Conservation (phyloP, 2,113 vertebrate genomes). For the Semnornis frantzii region DNA sequence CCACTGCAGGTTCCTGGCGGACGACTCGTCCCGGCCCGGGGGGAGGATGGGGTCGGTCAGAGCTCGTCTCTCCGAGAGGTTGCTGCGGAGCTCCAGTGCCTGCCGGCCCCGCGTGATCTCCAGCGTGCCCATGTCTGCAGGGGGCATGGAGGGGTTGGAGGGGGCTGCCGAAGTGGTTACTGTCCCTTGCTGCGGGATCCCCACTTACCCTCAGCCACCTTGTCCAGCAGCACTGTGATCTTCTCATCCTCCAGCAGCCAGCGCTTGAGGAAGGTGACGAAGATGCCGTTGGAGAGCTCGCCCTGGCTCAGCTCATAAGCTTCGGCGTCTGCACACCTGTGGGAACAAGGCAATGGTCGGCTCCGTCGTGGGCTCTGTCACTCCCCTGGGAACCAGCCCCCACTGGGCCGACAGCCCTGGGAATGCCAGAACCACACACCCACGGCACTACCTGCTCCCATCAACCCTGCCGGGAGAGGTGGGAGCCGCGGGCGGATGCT, state of each 20-base stretch:
- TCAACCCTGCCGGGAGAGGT: not conserved
- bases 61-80: slow-evolving; percentile 84
- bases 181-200: not conserved
- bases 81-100: slow-evolving; percentile 88
- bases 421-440: not conserved
- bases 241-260: slow-evolving; percentile 86
- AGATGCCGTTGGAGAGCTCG: slow-evolving; percentile 83
- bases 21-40: slow-evolving; percentile 63
- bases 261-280: slow-evolving; percentile 83
- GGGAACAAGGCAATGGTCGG: fast-evolving
- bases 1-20: slow-evolving; percentile 87
- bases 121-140: slow-evolving; percentile 86
- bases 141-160: not conserved
- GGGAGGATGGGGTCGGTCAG: slow-evolving; percentile 78
- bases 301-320: slow-evolving; percentile 85
- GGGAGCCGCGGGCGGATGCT: not conserved
- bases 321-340: slow-evolving; percentile 82
- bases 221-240: slow-evolving; percentile 87
- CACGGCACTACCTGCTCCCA: not conserved
- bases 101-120: slow-evolving; percentile 82
- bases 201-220: slow-evolving; percentile 84
- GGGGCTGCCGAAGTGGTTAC: fast-evolving
- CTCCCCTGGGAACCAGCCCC: not conserved
- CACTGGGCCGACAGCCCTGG: not conserved
- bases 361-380: fast-evolving